Conservation (phyloP, 2,888 invertebrate genomes). For the Drosophila phalerata region DNA sequence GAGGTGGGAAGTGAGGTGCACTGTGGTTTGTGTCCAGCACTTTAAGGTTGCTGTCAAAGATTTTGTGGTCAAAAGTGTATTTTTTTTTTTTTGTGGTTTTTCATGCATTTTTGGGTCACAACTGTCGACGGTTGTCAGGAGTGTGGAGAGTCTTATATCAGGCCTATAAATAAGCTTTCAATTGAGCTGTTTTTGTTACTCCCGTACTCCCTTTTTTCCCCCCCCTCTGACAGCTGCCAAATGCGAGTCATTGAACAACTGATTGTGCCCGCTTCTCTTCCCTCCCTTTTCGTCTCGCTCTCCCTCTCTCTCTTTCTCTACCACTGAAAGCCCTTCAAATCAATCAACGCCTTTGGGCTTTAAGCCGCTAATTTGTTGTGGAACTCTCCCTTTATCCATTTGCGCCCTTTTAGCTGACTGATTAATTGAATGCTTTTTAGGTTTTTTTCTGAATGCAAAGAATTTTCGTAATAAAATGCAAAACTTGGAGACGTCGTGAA, state of each 20-base stretch:
- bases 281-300: neutral
- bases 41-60: constrained; percentile 51
- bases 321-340: constrained; percentile 60
- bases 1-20: too few species aligned
- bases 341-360: constrained; percentile 72
- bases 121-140: constrained; percentile 57
- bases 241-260: constrained; percentile 62
- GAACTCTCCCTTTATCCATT: neutral
- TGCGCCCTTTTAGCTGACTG: constrained; percentile 21
- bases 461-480: constrained; percentile 66
- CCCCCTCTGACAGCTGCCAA: constrained; percentile 64
- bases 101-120: constrained; percentile 54
- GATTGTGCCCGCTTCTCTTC: constrained; percentile 8
- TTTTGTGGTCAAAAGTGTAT: constrained; percentile 54
- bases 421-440: constrained; percentile 64
- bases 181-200: constrained; percentile 66
- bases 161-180: constrained; percentile 71
- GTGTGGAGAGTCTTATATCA: neutral
- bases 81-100: constrained; percentile 47
- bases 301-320: neutral
- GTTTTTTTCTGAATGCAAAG: constrained; percentile 48
- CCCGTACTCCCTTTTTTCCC: too few species aligned
- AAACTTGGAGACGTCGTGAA: constrained; percentile 37
- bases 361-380: constrained; percentile 70
- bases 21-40: neutral